A percentile compares a stretch with the other conserved stretches of the same genome.
Conservation (phyloP, 2,888 invertebrate genomes). For the Agrilus mali region DNA sequence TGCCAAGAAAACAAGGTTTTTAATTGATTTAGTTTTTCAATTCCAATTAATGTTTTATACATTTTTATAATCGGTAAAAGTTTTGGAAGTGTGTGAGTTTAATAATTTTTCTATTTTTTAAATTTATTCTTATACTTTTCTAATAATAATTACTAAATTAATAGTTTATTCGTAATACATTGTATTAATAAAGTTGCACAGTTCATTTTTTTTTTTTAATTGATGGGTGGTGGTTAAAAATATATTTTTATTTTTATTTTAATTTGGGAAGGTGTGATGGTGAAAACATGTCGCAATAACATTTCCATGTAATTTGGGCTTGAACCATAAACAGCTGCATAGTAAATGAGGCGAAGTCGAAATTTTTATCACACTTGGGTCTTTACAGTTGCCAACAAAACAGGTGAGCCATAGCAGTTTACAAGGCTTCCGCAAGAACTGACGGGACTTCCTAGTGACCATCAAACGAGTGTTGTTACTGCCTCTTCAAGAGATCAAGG, state of each 20-base stretch:
- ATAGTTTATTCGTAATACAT: too few relatives aligned
- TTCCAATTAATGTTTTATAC: too few relatives aligned
- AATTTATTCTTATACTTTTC: too few relatives aligned
- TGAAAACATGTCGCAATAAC: slow-evolving; percentile 6
- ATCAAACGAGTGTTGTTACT: neutral
- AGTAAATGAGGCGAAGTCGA: slow-evolving; percentile 9
- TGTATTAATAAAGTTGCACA: too few relatives aligned
- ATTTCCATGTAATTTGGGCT: slow-evolving; percentile 7
- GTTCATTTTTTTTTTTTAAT: neutral
- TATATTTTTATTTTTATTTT: neutral
- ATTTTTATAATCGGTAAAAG: too few relatives aligned
- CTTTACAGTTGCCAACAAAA: slow-evolving; percentile 24
- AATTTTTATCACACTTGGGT: slow-evolving; percentile 20
- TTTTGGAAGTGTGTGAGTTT: too few relatives aligned
- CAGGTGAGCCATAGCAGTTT: slow-evolving; percentile 24
- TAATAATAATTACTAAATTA: too few relatives aligned
- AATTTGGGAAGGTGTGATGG: neutral
- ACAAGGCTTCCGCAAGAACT: slow-evolving; percentile 8
- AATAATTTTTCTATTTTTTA: too few relatives aligned
- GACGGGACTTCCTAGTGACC: neutral
- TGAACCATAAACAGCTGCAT: slow-evolving; percentile 8
- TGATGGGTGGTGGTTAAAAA: neutral
- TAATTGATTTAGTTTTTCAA: too few relatives aligned
- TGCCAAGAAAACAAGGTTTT: too few relatives aligned
- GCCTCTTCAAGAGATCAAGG: slow-evolving; percentile 14